Conservation (phyloP, 2,113 vertebrate species). For the Chloropsis hardwickii region DNA sequence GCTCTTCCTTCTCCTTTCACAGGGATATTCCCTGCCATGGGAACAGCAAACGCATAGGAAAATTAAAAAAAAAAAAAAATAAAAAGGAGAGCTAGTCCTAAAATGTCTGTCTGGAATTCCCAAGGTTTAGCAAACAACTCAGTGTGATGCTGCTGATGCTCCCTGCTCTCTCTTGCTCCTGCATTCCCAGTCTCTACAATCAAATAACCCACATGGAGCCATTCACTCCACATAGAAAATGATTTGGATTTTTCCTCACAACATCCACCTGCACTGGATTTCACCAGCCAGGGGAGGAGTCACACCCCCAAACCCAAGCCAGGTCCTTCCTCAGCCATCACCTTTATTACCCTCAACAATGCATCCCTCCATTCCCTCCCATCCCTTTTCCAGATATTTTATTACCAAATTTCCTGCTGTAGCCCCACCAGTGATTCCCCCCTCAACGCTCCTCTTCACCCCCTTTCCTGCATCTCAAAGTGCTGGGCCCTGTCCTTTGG, state of each 20-base stretch:
- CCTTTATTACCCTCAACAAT: not conserved
- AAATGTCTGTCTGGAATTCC: not conserved
- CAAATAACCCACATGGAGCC: not conserved
- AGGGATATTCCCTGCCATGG: too few species aligned
- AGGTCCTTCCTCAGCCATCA: rapidly evolving
- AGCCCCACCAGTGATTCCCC: too few species aligned
- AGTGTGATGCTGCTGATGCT: not conserved
- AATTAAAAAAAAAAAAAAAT: not conserved
- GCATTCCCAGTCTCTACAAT: not conserved
- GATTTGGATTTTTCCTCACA: not conserved
- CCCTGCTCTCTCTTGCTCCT: not conserved
- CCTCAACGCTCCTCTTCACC: rapidly evolving
- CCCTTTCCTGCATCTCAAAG: not conserved
- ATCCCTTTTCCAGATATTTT: not conserved
- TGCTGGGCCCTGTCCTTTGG: not conserved
- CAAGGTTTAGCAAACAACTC: not conserved
- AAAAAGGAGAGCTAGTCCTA: not conserved
- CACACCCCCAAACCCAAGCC: not conserved
- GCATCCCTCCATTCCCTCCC: not conserved
- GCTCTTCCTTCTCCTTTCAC: not conserved
- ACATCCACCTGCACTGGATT: not conserved
- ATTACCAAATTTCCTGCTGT: not conserved
- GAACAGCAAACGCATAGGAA: not conserved
- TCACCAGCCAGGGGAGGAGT: not conserved
- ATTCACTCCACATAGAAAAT: rapidly evolving